Evolutionary conservation across 2,797 vertebrate species (phyloP), one percentile per base, ranked within the genome.

Genomic region (Coregonus suidteri): DNA sequence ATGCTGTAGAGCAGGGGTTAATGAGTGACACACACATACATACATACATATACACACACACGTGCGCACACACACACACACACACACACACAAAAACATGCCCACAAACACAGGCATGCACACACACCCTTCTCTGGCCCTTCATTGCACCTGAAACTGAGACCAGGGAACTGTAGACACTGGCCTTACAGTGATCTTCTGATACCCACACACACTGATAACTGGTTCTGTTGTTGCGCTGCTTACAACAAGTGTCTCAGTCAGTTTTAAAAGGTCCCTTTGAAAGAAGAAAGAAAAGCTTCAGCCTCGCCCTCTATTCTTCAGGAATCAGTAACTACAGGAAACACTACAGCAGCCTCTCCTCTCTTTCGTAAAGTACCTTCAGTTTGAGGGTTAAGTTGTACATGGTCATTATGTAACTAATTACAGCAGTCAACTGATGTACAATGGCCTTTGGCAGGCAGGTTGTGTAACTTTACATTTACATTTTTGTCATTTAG

Each of bases 1-100:
- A 82, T 66, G 77, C 65, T 68, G 69, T 81, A 71, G 76, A 80
- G 18, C 79, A 81, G 77, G 15, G 77, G 81, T 51, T 82, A 83
- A 84, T 18, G 56, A 81, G 76, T 75, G 74, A 37, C 66, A 25
- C 25, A 31, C 34, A 34, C 71, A 77, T 73, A 62, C 37, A 70
- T 64, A 53, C 2, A 3, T 70, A 75, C 34, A 34, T n/a, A 67
- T 69, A 14, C 3, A 56, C 20, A 65, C 20, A 41, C 18, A 65
- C 52, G 25, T 20, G 11, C 41, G 7, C 20, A 31, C 25, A 31
- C 52, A 13, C 35, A 15, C 35, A 64, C 52, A 13, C 35, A 15
- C 35, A 64, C 35, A 25, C 56, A 65, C 16, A 74, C n/a, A 5
- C 72, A 74, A 1, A 37, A 25, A 31, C 41, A 47, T 2, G 9